phyloP scores from a whole-genome alignment of 2,113 vertebrate genomes.

The Odobenus rosmarus region DNA sequence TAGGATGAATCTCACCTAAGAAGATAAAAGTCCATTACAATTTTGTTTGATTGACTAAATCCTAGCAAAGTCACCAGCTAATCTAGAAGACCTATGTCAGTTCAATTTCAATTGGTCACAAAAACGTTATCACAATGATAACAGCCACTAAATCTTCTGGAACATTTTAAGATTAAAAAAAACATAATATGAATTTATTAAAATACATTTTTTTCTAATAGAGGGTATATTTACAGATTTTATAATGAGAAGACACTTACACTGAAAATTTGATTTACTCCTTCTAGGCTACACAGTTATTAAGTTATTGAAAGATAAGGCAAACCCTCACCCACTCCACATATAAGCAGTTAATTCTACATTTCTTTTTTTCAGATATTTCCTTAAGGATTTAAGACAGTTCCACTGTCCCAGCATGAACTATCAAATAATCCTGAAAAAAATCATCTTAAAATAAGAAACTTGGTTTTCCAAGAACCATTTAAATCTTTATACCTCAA shows the following conservation, averaged over 20 bases:
- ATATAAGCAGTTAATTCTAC: background rate
- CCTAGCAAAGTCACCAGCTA: background rate
- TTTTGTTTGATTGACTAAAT: background rate
- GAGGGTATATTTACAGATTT: background rate
- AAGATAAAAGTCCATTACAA: background rate
- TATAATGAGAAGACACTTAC: background rate
- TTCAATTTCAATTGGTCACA: background rate
- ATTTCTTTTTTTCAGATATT: background rate
- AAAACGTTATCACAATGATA: background rate
- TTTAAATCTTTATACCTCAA: background rate
- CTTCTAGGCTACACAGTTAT: background rate
- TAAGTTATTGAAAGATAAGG: background rate
- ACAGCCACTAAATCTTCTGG: background rate
- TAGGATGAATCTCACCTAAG: background rate
- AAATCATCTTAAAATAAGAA: background rate
- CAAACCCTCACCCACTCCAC: background rate
- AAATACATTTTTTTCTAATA: background rate
- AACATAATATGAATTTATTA: background rate
- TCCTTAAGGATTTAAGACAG: background rate
- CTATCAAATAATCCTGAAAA: background rate
- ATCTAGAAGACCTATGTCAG: background rate
- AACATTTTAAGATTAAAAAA: background rate
- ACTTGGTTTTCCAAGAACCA: background rate
- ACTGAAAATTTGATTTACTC: background rate
- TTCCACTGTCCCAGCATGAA: background rate